phyloP scores from a whole-genome alignment of 2,888 invertebrate species.

The Drosophila neutralis region DNA sequence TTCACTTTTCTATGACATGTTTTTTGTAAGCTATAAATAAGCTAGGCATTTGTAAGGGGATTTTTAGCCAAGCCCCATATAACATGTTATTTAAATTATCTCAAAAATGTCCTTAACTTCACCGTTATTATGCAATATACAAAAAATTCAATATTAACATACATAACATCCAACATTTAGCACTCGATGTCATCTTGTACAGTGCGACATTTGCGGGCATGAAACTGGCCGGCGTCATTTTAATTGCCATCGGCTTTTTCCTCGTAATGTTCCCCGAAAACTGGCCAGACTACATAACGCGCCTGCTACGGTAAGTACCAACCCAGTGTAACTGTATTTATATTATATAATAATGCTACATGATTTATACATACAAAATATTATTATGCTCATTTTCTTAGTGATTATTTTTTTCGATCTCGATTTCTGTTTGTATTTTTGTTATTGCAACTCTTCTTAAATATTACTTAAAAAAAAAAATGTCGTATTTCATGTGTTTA shows the following conservation, averaged over 20 bases:
- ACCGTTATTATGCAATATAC: no score
- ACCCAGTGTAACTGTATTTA: constrained; percentile 16
- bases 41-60: not conserved
- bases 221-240: constrained; percentile 97
- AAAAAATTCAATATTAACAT: not conserved
- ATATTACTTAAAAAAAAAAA: constrained; percentile 5
- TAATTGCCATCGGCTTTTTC: constrained; percentile 96
- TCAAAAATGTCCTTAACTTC: constrained; percentile 1
- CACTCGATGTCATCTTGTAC: constrained; percentile 93
- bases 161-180: constrained; percentile 85
- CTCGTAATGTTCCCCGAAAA: constrained; percentile 97
- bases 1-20: not conserved
- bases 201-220: constrained; percentile 95
- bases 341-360: constrained; percentile 31
- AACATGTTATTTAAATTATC: constrained; percentile 13
- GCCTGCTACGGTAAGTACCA: constrained; percentile 91
- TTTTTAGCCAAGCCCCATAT: not conserved
- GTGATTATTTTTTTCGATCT: constrained; percentile 39
- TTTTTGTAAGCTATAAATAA: not conserved
- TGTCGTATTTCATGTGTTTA: constrained; percentile 23
- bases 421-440: constrained; percentile 25
- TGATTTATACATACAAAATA: constrained; percentile 42
- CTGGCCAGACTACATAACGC: constrained; percentile 97
- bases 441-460: constrained; percentile 35
- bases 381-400: constrained; percentile 71